These are phyloP conservation scores for Centruroides vittatus DNA, from an alignment of 1,140 invertebrate genomes.

Conservation along the genomic window DNA sequence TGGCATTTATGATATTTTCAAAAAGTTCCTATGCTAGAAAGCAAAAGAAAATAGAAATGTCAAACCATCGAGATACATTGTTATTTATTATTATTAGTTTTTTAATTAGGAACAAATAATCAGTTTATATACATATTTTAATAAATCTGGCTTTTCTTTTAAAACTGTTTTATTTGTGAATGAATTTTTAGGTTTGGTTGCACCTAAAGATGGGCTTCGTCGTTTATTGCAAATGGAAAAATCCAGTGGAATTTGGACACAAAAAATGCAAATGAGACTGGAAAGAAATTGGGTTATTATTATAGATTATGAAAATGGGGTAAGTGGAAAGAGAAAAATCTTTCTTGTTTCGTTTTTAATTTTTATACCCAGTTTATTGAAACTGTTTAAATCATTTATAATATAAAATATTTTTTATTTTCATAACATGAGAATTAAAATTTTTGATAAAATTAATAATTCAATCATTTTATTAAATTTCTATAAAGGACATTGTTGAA, in stretches of 20 bases:
- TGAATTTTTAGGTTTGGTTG: not conserved
- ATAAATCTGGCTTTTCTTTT: no score
- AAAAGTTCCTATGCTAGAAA: no score
- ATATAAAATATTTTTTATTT: no score
- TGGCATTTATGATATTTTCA: no score
- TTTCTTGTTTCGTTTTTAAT: not conserved
- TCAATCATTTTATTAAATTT: not conserved
- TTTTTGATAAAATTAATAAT: no score
- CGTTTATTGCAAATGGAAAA: slow-evolving; percentile 90
- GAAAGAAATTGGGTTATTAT: slow-evolving; percentile 79
- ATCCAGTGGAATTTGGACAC: slow-evolving; percentile 96
- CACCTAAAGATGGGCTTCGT: slow-evolving; percentile 70
- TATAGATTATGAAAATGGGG: slow-evolving; percentile 91
- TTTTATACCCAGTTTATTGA: not conserved
- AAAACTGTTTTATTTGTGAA: not conserved
- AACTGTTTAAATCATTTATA: not conserved
- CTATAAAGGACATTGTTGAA: slow-evolving; percentile 62
- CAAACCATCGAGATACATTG: no score
- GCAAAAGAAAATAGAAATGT: no score
- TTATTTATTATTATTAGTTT: no score
- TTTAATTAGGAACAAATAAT: no score
- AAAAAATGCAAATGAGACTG: slow-evolving; percentile 86
- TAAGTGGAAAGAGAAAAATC: slow-evolving; percentile 33
- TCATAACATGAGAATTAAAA: no score
- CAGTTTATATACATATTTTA: no score